Base-by-base conservation (phyloP, 2,113 vertebrate species). In the Poicephalus meyeri region DNA sequence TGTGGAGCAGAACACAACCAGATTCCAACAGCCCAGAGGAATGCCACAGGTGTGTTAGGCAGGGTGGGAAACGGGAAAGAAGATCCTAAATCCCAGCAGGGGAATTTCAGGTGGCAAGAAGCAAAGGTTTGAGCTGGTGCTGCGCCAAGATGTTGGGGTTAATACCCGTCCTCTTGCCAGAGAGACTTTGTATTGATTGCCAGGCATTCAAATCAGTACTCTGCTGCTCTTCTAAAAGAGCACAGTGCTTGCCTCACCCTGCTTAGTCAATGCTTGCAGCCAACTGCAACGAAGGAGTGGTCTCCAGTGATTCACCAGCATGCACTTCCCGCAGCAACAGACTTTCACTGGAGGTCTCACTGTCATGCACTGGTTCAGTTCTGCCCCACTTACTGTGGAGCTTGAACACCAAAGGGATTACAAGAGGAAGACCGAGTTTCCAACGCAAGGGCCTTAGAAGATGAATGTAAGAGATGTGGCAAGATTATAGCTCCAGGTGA, bases 51-150 rank as follows among this genome's bases (percentile, higher is more conserved):
- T 92, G 77, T 33, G 33, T 7, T 20, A 69, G 65, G 68, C 39
- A 53, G 65, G 86, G 89, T 88, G 92, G 80, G 95, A 93, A 96
- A 89, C 0, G 7, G 55, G n/a, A 79, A 65, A 93, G 77, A 29
- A 81, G 76, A 72, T 83, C 70, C 69, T 44, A 70, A 84, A 93
- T 70, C 37, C 61, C 70, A 94, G 49, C 66, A 91, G 71, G 91
- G 86, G 47, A 93, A 95, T 82, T 95, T 92, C 91, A 88, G 94
- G 89, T 93, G 84, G 60, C 55, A 74, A 86, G 66, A 73, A 70
- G 72, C 56, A 69, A 87, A 84, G 82, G 47, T 73, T 63, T 73
- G 42, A 83, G 46, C 79, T 56, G 94, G 89, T 7, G 0, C 63
- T 42, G n/a, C 29, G 80, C 91, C 91, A 94, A 41, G 49, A 17